Percentiles rank a stretch among this genome's conserved stretches.
Conservation (phyloP, 2,888 invertebrate species). For the Lydus trimaculatus region DNA sequence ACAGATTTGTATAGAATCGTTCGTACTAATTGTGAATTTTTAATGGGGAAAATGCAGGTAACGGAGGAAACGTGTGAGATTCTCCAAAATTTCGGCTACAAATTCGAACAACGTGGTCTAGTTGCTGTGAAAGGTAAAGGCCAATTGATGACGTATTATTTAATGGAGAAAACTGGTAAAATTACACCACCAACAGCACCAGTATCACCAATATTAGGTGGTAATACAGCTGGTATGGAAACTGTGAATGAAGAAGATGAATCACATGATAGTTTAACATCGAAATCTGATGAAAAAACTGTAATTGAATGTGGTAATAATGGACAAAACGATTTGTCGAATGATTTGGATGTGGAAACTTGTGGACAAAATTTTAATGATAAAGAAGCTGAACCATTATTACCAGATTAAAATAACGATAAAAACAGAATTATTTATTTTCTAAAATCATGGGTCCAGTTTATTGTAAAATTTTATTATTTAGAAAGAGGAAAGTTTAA, state of each 20-base stretch:
- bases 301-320: slow-evolving; percentile 55
- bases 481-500: not conserved
- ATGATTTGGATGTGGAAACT: slow-evolving; percentile 47
- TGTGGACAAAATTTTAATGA: slow-evolving; percentile 47
- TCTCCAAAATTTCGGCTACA: slow-evolving; percentile 87
- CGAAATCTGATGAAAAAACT: slow-evolving; percentile 58
- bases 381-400: slow-evolving; percentile 50
- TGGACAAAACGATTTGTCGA: slow-evolving; percentile 52
- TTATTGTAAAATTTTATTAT: not conserved
- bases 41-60: slow-evolving; percentile 69
- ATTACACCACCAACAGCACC: slow-evolving; percentile 57
- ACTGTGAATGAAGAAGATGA: slow-evolving; percentile 60
- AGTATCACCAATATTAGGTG: slow-evolving; percentile 50
- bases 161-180: slow-evolving; percentile 68
- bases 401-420: slow-evolving; percentile 49
- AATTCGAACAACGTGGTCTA: slow-evolving; percentile 92
- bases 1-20: too few relatives aligned
- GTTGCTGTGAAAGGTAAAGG: slow-evolving; percentile 98
- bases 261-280: slow-evolving; percentile 56
- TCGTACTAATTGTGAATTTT: not conserved
- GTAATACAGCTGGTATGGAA: slow-evolving; percentile 54
- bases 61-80: slow-evolving; percentile 94
- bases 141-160: slow-evolving; percentile 93
- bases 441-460: slow-evolving; percentile 13
- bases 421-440: slow-evolving; percentile 8